phyloP scores from a whole-genome alignment of 2,797 vertebrate species.

The Cossypha heuglini region DNA sequence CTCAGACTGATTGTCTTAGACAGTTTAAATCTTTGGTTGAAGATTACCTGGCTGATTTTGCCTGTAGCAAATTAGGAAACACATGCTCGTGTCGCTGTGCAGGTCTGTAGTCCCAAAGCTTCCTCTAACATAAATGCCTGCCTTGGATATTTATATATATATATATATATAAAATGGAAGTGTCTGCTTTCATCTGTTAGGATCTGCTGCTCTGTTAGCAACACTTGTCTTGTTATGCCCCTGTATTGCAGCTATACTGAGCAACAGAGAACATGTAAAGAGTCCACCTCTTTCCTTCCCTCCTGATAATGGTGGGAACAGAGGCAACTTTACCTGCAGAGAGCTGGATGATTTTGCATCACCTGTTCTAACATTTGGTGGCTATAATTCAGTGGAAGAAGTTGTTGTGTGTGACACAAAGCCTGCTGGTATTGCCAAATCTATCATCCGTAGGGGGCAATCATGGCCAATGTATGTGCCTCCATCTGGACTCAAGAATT shows the following conservation, averaged over 20 bases:
- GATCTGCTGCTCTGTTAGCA: background rate
- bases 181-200: background rate
- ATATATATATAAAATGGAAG: background rate
- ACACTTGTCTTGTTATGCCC: background rate
- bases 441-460: background rate
- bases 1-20: background rate
- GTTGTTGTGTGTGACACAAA: background rate
- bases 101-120: background rate
- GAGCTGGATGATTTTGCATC: background rate
- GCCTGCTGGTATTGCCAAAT: background rate
- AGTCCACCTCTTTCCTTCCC: background rate
- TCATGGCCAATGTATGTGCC: background rate
- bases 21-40: background rate
- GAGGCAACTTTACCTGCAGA: background rate
- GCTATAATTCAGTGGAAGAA: background rate
- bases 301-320: background rate
- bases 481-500: background rate
- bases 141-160: background rate
- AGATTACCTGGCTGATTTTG: background rate
- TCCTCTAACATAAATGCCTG: background rate
- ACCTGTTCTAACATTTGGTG: background rate
- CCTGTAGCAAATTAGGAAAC: background rate
- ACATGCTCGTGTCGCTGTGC: background rate
- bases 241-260: background rate
- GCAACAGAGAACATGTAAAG: background rate